Conservation (phyloP, 2,113 vertebrate genomes). For the Eurystomus gularis region DNA sequence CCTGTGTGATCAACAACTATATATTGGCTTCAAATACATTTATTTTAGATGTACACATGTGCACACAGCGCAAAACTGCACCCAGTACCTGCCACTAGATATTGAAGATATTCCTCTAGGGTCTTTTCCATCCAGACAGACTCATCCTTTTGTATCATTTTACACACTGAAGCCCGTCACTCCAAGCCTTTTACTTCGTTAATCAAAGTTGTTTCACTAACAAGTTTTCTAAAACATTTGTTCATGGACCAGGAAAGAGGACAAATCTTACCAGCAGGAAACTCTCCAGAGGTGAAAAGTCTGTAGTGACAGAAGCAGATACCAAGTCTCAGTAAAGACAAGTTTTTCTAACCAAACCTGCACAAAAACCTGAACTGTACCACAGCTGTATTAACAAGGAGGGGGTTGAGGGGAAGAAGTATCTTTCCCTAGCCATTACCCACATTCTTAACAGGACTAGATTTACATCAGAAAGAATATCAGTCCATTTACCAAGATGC, state of each 20-base stretch:
- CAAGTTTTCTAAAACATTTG: background rate
- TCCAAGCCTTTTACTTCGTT: background rate
- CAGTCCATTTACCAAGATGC: background rate
- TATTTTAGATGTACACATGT: background rate
- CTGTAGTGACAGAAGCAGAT: background rate
- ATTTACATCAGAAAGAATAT: background rate
- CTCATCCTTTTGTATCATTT: background rate
- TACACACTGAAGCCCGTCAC: background rate
- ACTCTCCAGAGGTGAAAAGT: background rate
- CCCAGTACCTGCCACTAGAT: background rate
- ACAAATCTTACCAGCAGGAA: background rate
- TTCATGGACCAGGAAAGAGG: background rate
- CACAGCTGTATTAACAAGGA: background rate
- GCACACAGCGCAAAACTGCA: background rate
- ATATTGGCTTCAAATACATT: background rate
- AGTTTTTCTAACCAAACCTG: background rate
- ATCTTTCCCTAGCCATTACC: background rate
- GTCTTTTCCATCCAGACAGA: background rate
- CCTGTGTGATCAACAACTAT: background rate
- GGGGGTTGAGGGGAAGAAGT: accelerated
- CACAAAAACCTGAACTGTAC: background rate
- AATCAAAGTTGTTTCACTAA: background rate
- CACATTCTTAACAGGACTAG: background rate
- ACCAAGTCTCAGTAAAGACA: background rate
- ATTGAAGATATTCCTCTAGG: background rate